These are phyloP conservation scores for Orthosia cruda DNA, from an alignment of 2,888 invertebrate genomes.

Conservation along the genomic window DNA sequence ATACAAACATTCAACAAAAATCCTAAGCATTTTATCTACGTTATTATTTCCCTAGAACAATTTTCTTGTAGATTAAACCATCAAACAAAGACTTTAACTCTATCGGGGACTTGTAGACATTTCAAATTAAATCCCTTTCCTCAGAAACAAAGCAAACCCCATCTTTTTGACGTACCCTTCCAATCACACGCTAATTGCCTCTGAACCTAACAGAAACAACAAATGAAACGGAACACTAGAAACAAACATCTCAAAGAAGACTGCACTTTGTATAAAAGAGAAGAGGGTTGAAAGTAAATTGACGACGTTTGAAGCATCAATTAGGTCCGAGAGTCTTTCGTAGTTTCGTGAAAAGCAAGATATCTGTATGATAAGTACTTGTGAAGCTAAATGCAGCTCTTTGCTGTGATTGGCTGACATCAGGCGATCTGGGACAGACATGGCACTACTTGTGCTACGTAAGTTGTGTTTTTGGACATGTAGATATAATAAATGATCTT, in stretches of 20 bases:
- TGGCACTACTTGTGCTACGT: background rate
- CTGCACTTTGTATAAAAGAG: background rate
- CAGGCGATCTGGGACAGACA: conserved; percentile 28
- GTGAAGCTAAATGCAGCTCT: conserved; percentile 32
- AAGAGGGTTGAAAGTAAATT: conserved; percentile 32
- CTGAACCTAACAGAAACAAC: conserved; percentile 26
- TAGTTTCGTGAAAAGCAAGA: conserved; percentile 52
- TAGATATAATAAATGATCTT: background rate
- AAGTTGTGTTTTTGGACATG: conserved; percentile 1
- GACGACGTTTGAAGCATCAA: conserved; percentile 46
- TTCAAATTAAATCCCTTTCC: conserved; percentile 31
- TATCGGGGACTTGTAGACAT: conserved; percentile 2
- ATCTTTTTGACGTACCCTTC: conserved; percentile 38
- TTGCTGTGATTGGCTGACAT: conserved; percentile 50
- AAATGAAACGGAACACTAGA: conserved; percentile 32
- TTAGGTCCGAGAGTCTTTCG: conserved; percentile 54
- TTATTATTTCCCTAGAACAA: background rate
- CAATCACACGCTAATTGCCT: conserved; percentile 57
- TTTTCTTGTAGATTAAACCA: background rate
- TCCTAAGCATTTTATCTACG: background rate
- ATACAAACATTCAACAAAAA: background rate
- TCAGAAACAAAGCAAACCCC: conserved; percentile 18
- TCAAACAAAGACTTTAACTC: background rate
- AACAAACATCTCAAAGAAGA: conserved; percentile 33
- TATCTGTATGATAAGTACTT: conserved; percentile 39